A percentile compares a stretch with the other conserved stretches of the same genome.
Evolutionary conservation across 2,888 invertebrate genomes (phyloP).

Genomic region (Lysandra bellargus): DNA sequence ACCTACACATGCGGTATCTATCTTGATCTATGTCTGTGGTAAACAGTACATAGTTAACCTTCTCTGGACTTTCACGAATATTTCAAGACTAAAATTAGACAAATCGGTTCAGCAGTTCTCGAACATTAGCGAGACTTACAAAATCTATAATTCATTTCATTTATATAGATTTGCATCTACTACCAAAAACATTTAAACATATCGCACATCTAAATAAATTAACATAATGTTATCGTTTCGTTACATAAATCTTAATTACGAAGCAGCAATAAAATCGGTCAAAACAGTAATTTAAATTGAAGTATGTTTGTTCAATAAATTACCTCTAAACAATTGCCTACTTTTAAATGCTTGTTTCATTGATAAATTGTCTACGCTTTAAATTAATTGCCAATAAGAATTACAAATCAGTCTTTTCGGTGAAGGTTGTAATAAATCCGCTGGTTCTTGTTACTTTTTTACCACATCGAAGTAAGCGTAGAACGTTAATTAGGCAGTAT

Average conservation of each 20-base stretch:
- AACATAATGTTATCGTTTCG: slow-evolving; percentile 8
- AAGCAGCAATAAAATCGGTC: slow-evolving; percentile 1
- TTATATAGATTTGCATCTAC: not conserved
- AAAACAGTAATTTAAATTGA: slow-evolving; percentile 14
- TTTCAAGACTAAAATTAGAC: too few relatives aligned
- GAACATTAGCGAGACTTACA: too few relatives aligned
- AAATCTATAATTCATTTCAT: too few relatives aligned
- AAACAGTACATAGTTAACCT: too few relatives aligned
- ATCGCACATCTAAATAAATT: not conserved
- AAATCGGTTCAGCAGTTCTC: too few relatives aligned
- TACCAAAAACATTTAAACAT: not conserved
- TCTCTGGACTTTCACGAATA: too few relatives aligned
- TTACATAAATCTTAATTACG: slow-evolving; percentile 10
- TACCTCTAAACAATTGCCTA: not conserved
- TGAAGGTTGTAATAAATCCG: not conserved
- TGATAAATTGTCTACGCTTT: slow-evolving; percentile 7
- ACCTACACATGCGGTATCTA: too few relatives aligned
- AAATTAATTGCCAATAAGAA: slow-evolving; percentile 14
- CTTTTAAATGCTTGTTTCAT: not conserved
- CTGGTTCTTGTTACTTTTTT: not conserved
- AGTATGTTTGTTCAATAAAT: slow-evolving; percentile 2
- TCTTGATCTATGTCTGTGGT: too few relatives aligned
- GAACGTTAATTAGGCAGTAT: not conserved
- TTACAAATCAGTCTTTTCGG: not conserved
- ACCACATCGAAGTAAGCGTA: not conserved